Evolutionary conservation across 2,888 invertebrate species (phyloP), one percentile per base, ranked within the genome.

Genomic region (Agonopterix heracliana): DNA sequence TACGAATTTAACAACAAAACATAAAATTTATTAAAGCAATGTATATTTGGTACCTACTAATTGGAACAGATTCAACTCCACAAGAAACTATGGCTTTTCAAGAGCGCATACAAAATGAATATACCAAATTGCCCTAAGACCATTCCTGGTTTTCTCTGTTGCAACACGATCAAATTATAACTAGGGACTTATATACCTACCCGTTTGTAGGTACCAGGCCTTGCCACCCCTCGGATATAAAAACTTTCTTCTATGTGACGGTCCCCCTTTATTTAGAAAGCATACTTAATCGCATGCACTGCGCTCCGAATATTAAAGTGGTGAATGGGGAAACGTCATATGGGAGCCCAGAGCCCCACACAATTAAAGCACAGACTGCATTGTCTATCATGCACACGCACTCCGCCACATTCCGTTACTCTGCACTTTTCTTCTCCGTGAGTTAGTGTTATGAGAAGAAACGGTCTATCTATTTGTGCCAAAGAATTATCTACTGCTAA

Each of bases 261-360:
- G 63, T 63, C 73, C 74, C 82, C 83, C 82, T 81, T 78, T 83
- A 81, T 85, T 86, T 83, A 79, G 78, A 79, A 78, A 79, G 83
- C 78, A 78, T 74, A 80, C 81, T 86, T 84, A 83, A 85, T 84
- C 81, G 83, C 79, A 71, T 77, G 74, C 82, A 76, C 76, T 74
- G 72, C 80, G 76, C 75, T 75, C 63, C 63, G 79, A 85, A 86
- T 86, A 85, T 85, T 85, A 81, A 83, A 82, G 67, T 70, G 60
- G 68, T 81, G 81, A 81, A 81, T 76, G 78, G 84, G 81, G 82
- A 75, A 75, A 73, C 83, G 81, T 85, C 83, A 84, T 78, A 75
- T 81, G 82, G 78, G 80, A 77, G 68, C 75, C 74, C 73, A 78
- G 80, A 77, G 68, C 75, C 74, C 73, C 74, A 69, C 71, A 74